Conservation (phyloP, 1,140 invertebrate species). For the Trichogramma pretiosum region DNA sequence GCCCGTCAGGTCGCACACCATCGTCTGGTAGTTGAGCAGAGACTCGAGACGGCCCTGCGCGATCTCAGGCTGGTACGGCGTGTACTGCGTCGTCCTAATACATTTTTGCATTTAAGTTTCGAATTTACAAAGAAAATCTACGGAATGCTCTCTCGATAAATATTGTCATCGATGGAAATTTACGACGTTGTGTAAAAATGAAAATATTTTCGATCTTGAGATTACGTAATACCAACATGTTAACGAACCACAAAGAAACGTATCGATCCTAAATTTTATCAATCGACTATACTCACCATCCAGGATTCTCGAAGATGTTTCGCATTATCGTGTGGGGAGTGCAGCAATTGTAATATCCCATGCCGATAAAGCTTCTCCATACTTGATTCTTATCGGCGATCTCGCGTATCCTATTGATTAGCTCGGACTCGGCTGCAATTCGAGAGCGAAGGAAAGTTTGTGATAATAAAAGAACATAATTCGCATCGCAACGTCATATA, state of each 20-base stretch:
- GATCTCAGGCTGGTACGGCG: constrained; percentile 87
- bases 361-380: constrained; percentile 95
- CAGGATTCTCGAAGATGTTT: constrained; percentile 98
- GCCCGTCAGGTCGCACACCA: constrained; percentile 91
- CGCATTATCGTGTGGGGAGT: constrained; percentile 91
- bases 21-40: constrained; percentile 95
- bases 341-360: constrained; percentile 97
- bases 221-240: too few relatives aligned
- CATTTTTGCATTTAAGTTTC: too few relatives aligned
- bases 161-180: too few relatives aligned
- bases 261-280: too few relatives aligned
- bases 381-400: constrained; percentile 84
- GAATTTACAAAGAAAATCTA: too few relatives aligned
- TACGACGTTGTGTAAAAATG: too few relatives aligned
- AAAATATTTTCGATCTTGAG: too few relatives aligned
- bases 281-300: too few relatives aligned
- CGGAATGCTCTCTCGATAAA: too few relatives aligned
- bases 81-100: constrained; percentile 78
- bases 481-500: background rate
- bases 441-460: too few relatives aligned
- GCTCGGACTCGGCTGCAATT: constrained; percentile 77
- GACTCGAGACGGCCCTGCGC: constrained; percentile 93
- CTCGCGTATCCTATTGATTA: constrained; percentile 68
- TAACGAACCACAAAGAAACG: too few relatives aligned
- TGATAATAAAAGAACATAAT: constrained; percentile 7